These are phyloP conservation scores for Pantala flavescens DNA, from an alignment of 1,140 invertebrate species.

Conservation along the genomic window DNA sequence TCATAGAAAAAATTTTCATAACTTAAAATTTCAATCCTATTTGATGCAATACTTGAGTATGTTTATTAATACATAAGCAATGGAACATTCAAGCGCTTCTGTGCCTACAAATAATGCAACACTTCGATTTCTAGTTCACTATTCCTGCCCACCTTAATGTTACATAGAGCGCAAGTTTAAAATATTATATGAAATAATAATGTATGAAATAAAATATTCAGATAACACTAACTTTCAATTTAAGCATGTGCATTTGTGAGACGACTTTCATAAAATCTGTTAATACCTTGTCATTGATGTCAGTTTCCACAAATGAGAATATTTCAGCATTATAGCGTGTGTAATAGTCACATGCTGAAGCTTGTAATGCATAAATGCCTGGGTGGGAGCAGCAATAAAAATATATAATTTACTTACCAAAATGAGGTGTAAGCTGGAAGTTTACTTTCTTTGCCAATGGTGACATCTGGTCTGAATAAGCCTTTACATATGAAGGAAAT, in stretches of 20 bases:
- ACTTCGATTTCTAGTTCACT: neutral
- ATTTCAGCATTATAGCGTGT: constrained; percentile 3
- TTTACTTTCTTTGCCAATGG: neutral
- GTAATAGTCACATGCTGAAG: constrained; percentile 1
- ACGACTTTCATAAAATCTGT: neutral
- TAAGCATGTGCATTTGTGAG: neutral
- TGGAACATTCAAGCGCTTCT: constrained; percentile 1
- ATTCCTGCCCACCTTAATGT: neutral
- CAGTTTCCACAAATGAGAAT: constrained; percentile 10
- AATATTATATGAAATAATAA: neutral
- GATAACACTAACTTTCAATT: neutral
- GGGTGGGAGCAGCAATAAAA: neutral
- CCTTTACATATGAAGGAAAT: neutral
- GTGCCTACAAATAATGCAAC: neutral
- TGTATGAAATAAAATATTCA: neutral
- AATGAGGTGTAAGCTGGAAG: neutral
- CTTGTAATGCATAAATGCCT: neutral
- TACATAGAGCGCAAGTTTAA: neutral
- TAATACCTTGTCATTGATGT: neutral
- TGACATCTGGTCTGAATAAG: neutral
- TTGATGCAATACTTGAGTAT: neutral
- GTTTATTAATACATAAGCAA: neutral
- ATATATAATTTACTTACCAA: neutral
- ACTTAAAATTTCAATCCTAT: neutral
- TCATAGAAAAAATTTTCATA: neutral